Evolutionary conservation across 2,113 vertebrate genomes (phyloP), one percentile per base, ranked within the genome.

Genomic region (Syrrhaptes paradoxus): DNA sequence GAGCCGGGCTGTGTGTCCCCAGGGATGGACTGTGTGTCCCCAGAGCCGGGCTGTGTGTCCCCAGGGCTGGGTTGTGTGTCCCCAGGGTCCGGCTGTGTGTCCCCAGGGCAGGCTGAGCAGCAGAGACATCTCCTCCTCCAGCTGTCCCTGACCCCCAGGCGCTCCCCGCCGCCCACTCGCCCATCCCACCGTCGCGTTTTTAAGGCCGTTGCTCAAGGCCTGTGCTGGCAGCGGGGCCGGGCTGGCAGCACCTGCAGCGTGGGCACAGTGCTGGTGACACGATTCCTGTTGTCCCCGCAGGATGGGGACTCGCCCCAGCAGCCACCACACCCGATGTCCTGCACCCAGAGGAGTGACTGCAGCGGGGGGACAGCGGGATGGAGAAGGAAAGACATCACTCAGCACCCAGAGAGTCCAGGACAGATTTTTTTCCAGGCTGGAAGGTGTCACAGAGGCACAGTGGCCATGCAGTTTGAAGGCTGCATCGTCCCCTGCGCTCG

Each of bases 321-420:
- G 71, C 25, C 54, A 10, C 24, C 8, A 3, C 46, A 7, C 45
- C 21, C 13, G 1, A 11, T 1, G 4, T 6, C 28, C 65, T 6
- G 57, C 49, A 0, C 29, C 2, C 2, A 3, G 36, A 9, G 4
- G 2, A 24, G 36, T 0, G 24, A 1, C 52, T 2, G 72, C 72
- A 4, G 80, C 62, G 3, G 32, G 10, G n/a, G 43, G 22, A 11
- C 7, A 4, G 46, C 1, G 29, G 15, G 17, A 45, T 11, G 21
- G 2, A 4, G 32, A 5, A 1, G 38, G 54, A 3, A 11, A 12
- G 22, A 10, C 32, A 11, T 11, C 46, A 17, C 75, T 24, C 5
- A 0, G 58, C 48, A 6, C 25, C 26, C 0, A 0, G 3, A 2
- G 2, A 4, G 29, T 0, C 4, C 1, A 15, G 34, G 4, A 2